Evolutionary conservation across 2,113 vertebrate genomes (phyloP), one percentile per base, ranked within the genome.

Genomic region (Ophthalmolycus amberensis): DNA sequence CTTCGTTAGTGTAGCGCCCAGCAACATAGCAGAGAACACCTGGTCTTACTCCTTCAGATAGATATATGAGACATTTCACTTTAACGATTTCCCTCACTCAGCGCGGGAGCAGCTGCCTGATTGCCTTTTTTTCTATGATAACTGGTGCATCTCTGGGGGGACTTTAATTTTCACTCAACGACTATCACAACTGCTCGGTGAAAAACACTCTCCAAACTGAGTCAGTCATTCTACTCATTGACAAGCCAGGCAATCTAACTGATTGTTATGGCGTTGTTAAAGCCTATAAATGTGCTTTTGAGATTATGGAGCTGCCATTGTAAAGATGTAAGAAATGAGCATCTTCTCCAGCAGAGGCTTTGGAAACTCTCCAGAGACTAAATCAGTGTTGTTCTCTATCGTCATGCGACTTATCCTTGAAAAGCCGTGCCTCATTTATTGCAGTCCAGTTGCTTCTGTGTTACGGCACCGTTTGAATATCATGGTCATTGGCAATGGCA

Each of bases 251-350:
- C 75, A 50, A 54, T 82, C 79, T 68, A 70, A 71, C 78, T 83
- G 73, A 85, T 65, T 64, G 65, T 90, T 87, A 88, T 82, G 65
- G 77, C 81, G 46, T 64, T 77, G 77, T 85, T 82, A 81, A 80
- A 65, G 79, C 59, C 85, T 38, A 68, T 84, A 91, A 91, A 87
- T 85, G 86, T 70, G 75, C 85, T 82, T 62, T 72, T 69, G 71
- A 85, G 84, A 89, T 89, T 83, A 89, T 85, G 73, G 34, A 73
- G 67, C 64, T 84, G 83, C 83, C 69, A 76, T 58, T 74, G 75
- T 68, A 73, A 83, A 89, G 76, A 87, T 65, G 60, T 70, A 84
- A 88, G 72, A 92, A 80, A 80, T 73, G 44, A 78, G 18, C 56
- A 79, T 83, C 22, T 75, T 74, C 63, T 82, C 40, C 60, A 18